phyloP scores from a whole-genome alignment of 1,140 invertebrate genomes.

The Drosophila watanabei region DNA sequence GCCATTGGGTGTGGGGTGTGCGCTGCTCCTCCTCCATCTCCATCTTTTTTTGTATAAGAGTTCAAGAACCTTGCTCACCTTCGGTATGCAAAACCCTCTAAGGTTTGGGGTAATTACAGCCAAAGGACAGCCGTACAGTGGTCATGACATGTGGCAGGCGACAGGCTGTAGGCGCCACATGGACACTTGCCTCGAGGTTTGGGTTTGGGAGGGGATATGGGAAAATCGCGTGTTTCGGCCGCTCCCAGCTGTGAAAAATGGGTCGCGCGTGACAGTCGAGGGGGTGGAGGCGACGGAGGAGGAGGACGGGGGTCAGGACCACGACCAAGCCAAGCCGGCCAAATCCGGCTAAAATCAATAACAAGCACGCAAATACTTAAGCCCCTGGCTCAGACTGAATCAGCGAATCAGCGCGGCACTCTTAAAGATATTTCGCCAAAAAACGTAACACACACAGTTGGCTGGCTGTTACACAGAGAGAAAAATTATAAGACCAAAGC shows the following conservation, averaged over 20 bases:
- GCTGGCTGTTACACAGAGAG: not conserved
- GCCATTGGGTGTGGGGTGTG: slow-evolving; percentile 2
- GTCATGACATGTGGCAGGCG: slow-evolving; percentile 50
- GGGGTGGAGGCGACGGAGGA: slow-evolving; percentile 1
- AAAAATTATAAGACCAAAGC: not conserved
- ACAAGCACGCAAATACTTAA: slow-evolving; percentile 68
- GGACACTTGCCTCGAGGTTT: not conserved
- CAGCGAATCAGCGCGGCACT: slow-evolving; percentile 32
- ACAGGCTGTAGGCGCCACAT: slow-evolving; percentile 30
- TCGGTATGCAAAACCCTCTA: slow-evolving; percentile 29
- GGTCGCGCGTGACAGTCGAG: slow-evolving; percentile 61
- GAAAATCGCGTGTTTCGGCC: slow-evolving; percentile 60
- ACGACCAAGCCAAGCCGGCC: slow-evolving; percentile 27
- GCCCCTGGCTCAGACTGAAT: slow-evolving; percentile 61
- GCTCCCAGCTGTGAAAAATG: slow-evolving; percentile 71
- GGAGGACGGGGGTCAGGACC: slow-evolving; percentile 26
- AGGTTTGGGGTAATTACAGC: slow-evolving; percentile 41
- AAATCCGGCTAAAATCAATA: slow-evolving; percentile 81
- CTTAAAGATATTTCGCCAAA: slow-evolving; percentile 42
- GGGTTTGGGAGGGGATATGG: slow-evolving; percentile 26
- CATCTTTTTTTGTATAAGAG: slow-evolving; percentile 16
- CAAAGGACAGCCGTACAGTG: slow-evolving; percentile 38
- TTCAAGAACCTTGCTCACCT: slow-evolving; percentile 57
- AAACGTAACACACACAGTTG: slow-evolving; percentile 11
- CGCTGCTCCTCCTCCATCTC: not conserved